A percentile compares a stretch with the other conserved stretches of the same genome.
Conservation (phyloP, 2,888 invertebrate genomes). For the Mesorhabditis spiculigera region DNA sequence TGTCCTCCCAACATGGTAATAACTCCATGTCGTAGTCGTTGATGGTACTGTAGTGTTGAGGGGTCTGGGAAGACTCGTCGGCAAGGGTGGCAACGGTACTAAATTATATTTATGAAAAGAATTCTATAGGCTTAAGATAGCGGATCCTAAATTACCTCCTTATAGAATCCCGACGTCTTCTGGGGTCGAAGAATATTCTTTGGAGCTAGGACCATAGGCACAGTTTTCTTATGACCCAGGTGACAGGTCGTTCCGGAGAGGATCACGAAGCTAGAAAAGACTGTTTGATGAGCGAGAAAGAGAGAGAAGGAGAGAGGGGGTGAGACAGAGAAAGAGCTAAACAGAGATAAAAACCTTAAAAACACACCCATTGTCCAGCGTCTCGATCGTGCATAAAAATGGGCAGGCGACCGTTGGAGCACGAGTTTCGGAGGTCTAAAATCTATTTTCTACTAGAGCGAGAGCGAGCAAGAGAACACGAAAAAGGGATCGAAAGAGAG, state of each 20-base stretch:
- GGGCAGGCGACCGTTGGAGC: not conserved
- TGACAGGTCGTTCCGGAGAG: not conserved
- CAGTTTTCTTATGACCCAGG: not conserved
- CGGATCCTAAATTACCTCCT: not conserved
- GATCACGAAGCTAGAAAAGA: not conserved
- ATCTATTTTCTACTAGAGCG: too few species aligned
- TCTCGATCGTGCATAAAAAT: not conserved
- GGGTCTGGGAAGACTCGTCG: not conserved
- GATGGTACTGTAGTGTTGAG: not conserved
- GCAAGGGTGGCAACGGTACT: constrained; percentile 5
- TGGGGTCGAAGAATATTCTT: not conserved
- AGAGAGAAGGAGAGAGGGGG: too few species aligned
- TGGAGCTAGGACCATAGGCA: not conserved
- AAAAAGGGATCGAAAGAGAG: too few species aligned
- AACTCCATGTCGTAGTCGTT: not conserved
- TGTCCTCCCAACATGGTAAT: not conserved
- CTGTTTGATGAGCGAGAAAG: too few species aligned
- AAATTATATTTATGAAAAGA: not conserved
- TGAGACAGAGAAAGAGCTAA: too few species aligned
- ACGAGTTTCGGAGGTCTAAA: too few species aligned
- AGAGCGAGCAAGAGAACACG: too few species aligned
- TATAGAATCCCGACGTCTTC: not conserved
- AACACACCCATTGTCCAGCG: not conserved
- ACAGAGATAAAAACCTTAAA: too few species aligned
- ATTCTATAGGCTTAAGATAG: not conserved